Base-by-base conservation (phyloP, 2,113 vertebrate genomes). In the Apaloderma vittatum region DNA sequence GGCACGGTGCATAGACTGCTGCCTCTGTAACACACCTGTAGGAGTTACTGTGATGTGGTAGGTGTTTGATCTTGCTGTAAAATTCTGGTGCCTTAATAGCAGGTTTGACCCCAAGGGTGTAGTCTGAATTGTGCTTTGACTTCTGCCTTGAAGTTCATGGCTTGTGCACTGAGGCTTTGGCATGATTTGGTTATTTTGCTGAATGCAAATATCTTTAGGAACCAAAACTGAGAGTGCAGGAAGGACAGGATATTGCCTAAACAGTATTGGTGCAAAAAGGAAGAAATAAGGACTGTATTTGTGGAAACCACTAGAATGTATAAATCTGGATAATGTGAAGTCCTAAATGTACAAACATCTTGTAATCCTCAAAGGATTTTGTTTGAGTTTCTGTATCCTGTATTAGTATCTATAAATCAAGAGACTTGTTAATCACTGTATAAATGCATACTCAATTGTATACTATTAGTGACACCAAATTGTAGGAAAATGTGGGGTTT, bases 301-400 rank as follows among this genome's bases (percentile, higher is more conserved):
- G 59, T 40, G 48, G 84, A 94, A 95, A 89, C 51, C 16, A 34
- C 73, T 93, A 92, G 71, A 61, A 90, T 82, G 34, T 92, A 54
- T 95, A 96, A 86, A 86, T 82, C 72, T 97, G 84, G 90, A 73
- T 93, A 96, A 74, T 84, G 22, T 84, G 46, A 90, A 65, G 40
- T 92, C 54, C 73, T 66, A 49, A 74, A 95, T 81, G 92, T 95
- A 57, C 49, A 92, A 67, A 36, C 22, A 11, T 94, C 12, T 66
- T 93, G 36, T 88, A 96, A 52, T 96, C 71, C 84, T 97, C 51
- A 30, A n/a, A 86, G 30, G 52, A 91, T 81, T 90, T 97, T 93
- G 79, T 94, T 97, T 95, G 84, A 51, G 30, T 97, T 95, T 11
- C 0, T 58, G 36, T 90, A 83, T 95, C 74, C 87, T 94, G 61